A percentile compares a stretch with the other conserved stretches of the same genome.
Conservation (phyloP, 2,797 vertebrate genomes). For the Champsocephalus gunnari region DNA sequence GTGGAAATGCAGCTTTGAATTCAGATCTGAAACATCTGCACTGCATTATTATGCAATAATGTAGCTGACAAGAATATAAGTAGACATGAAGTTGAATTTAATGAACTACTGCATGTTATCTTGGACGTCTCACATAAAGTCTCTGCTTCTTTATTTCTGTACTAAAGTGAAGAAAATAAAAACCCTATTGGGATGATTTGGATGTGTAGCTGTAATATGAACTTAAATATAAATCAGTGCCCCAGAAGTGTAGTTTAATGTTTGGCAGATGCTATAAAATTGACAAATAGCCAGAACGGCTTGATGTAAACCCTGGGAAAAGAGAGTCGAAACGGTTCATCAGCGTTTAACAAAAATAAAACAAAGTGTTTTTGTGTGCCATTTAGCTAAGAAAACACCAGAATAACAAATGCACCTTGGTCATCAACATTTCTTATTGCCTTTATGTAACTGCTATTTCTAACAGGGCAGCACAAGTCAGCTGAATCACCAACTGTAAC, state of each 20-base stretch:
- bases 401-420: neutral
- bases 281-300: neutral
- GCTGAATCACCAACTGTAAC: constrained; percentile 39
- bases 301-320: constrained; percentile 5
- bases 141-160: neutral
- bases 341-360: constrained; percentile 17
- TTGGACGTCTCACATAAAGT: neutral
- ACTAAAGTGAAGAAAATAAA: neutral
- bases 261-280: constrained; percentile 13
- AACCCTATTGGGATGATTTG: neutral
- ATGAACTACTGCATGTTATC: constrained; percentile 10
- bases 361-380: neutral
- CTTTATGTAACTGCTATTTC: constrained; percentile 35
- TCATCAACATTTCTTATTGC: constrained; percentile 19
- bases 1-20: constrained; percentile 3
- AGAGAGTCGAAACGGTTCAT: neutral
- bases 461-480: constrained; percentile 18
- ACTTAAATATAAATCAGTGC: constrained; percentile 4
- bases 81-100: constrained; percentile 3
- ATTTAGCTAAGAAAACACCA: constrained; percentile 5
- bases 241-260: neutral
- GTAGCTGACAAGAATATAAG: constrained; percentile 2
- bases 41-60: constrained; percentile 6
- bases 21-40: constrained; percentile 24
- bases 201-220: neutral